A percentile compares a stretch with the other conserved stretches of the same genome.
phyloP scores from a whole-genome alignment of 2,797 vertebrate genomes.

The Valencia hispanica region DNA sequence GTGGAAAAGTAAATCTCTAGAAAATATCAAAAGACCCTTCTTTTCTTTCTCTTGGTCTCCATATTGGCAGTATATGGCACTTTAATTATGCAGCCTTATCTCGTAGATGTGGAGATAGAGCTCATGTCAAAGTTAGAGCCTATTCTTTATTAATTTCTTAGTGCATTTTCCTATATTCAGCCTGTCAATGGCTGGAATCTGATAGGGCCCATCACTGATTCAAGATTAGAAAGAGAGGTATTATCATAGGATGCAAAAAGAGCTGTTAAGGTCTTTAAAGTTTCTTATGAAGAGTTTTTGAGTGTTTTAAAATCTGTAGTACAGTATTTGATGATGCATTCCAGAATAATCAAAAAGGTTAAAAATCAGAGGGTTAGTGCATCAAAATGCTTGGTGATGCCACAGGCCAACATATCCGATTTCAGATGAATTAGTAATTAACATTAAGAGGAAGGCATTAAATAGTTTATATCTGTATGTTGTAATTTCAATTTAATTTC shows the following conservation, averaged over 20 bases:
- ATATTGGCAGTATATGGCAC: conserved; percentile 76
- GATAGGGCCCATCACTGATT: conserved; percentile 76
- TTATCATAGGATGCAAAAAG: conserved; percentile 59
- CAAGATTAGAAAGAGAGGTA: conserved; percentile 69
- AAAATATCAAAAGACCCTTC: conserved; percentile 57
- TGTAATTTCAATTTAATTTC: conserved; percentile 11
- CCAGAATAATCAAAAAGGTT: conserved; percentile 30
- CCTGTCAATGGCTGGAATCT: conserved; percentile 77
- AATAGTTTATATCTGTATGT: conserved; percentile 15
- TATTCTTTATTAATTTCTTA: conserved; percentile 82
- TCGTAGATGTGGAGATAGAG: conserved; percentile 83
- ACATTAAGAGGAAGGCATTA: conserved; percentile 46
- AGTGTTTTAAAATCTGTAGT: conserved; percentile 4
- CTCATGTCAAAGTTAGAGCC: conserved; percentile 77
- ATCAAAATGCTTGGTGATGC: conserved; percentile 45
- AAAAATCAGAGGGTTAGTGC: conserved; percentile 47
- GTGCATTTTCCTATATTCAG: conserved; percentile 81
- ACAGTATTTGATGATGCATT: not conserved
- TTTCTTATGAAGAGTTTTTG: not conserved
- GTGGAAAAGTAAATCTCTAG: conserved; percentile 73
- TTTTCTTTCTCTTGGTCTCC: conserved; percentile 38
- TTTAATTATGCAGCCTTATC: conserved; percentile 85
- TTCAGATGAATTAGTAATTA: conserved; percentile 49
- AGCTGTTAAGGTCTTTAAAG: conserved; percentile 32
- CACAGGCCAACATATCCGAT: conserved; percentile 53